A percentile compares a stretch with the other conserved stretches of the same genome.
phyloP scores from a whole-genome alignment of 2,797 vertebrate species.

The Halcyon chelicuti region DNA sequence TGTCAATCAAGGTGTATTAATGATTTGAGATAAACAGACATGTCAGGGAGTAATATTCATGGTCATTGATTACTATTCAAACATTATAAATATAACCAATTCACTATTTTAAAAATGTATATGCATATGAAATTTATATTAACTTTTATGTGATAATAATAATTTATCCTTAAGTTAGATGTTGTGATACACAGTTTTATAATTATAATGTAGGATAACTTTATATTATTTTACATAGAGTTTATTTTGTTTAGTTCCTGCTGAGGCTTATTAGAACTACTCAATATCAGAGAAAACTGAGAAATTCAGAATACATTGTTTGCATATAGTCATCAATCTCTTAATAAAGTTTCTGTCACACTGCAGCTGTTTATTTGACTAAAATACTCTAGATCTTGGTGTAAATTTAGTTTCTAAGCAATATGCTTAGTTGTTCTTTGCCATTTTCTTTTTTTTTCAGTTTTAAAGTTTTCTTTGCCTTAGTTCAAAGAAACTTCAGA shows the following conservation, averaged over 20 bases:
- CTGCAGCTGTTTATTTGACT: conserved; percentile 60
- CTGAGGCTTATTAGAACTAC: background rate
- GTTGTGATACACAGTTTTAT: background rate
- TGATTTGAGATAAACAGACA: background rate
- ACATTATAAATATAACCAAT: background rate
- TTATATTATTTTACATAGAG: background rate
- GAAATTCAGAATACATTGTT: conserved; percentile 10
- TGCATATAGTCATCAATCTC: conserved; percentile 24
- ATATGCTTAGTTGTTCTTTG: conserved; percentile 8
- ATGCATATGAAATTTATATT: background rate
- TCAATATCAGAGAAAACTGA: conserved; percentile 3
- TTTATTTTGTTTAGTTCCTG: background rate
- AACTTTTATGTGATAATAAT: background rate
- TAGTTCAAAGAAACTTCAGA: conserved; percentile 1
- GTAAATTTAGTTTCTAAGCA: conserved; percentile 34
- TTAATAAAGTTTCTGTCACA: conserved; percentile 65
- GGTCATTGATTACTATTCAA: background rate
- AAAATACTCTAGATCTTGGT: conserved; percentile 33
- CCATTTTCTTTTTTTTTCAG: conserved; percentile 29
- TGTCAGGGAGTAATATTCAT: background rate
- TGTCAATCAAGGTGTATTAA: background rate
- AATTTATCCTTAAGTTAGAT: background rate
- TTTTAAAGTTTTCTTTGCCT: conserved; percentile 52
- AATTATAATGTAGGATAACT: background rate
- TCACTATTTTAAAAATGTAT: background rate